A percentile compares a stretch with the other conserved stretches of the same genome.
Evolutionary conservation across 2,797 vertebrate genomes (phyloP).

Genomic region (Nothura maculosa): DNA sequence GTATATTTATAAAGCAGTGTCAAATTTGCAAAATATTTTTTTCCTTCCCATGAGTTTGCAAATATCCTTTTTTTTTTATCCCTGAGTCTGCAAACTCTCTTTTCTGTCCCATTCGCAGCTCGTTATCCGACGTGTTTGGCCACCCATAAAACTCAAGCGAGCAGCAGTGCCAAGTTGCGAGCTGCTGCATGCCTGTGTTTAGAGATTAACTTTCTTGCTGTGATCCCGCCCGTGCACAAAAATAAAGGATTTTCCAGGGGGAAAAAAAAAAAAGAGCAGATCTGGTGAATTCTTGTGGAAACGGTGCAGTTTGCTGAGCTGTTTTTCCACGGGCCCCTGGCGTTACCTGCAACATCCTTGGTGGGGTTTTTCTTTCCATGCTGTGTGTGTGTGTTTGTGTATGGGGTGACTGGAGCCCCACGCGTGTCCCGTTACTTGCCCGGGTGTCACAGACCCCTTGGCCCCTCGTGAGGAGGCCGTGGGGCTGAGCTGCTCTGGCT

Average conservation of each 20-base stretch:
- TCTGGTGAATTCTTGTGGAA: background rate
- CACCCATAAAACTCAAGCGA: too few relatives aligned
- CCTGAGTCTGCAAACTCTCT: too few relatives aligned
- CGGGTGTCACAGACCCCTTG: background rate
- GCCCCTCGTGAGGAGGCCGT: too few relatives aligned
- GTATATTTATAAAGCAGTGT: fast-evolving
- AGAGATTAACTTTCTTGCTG: background rate
- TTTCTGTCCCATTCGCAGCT: fast-evolving
- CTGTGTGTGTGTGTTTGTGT: background rate
- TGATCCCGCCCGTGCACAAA: background rate
- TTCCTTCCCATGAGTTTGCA: background rate
- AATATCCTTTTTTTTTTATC: background rate
- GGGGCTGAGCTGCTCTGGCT: too few relatives aligned
- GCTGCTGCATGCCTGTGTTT: background rate
- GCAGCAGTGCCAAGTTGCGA: background rate
- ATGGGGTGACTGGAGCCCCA: background rate
- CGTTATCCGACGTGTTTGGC: fast-evolving
- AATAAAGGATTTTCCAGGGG: background rate
- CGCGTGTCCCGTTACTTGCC: background rate
- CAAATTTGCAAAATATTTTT: fast-evolving
- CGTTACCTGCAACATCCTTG: background rate
- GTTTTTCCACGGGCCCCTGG: constrained; percentile 26
- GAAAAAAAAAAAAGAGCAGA: background rate
- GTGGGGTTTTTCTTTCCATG: background rate
- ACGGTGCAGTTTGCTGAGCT: fast-evolving